A percentile compares a stretch with the other conserved stretches of the same genome.
Conservation (phyloP, 2,113 vertebrate species). For the Sapayoa aenigma region DNA sequence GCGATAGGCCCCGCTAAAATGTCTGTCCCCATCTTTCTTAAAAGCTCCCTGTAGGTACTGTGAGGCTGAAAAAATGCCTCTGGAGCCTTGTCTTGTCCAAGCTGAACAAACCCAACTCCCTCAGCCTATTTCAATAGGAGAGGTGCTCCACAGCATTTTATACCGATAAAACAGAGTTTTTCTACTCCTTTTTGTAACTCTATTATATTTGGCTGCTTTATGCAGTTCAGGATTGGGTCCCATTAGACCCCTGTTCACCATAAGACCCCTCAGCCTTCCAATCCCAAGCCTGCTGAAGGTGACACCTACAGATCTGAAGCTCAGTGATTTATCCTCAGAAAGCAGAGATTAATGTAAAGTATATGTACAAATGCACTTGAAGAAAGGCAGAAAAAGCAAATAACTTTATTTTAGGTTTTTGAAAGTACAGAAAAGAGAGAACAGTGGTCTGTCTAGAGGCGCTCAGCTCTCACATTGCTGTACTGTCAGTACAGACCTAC, state of each 20-base stretch:
- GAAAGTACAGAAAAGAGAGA: background rate
- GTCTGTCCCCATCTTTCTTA: background rate
- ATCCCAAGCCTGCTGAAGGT: background rate
- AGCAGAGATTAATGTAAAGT: background rate
- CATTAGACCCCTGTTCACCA: background rate
- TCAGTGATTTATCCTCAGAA: background rate
- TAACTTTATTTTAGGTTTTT: background rate
- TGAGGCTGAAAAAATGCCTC: background rate
- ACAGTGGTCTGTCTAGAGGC: background rate
- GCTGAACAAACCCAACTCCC: background rate
- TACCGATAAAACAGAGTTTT: background rate
- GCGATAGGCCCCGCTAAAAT: background rate
- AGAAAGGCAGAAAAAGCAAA: background rate
- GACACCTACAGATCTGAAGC: background rate
- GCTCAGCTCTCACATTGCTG: background rate
- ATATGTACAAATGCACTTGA: background rate
- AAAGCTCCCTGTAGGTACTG: background rate
- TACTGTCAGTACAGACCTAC: too few species aligned
- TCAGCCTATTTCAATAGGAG: background rate
- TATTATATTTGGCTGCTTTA: background rate
- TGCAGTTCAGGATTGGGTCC: rapidly evolving
- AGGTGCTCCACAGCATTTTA: background rate
- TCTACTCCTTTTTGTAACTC: background rate
- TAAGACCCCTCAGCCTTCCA: background rate
- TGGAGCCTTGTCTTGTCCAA: background rate